Evolutionary conservation across 2,888 invertebrate genomes (phyloP).

Genomic region (Nebria brevicollis): DNA sequence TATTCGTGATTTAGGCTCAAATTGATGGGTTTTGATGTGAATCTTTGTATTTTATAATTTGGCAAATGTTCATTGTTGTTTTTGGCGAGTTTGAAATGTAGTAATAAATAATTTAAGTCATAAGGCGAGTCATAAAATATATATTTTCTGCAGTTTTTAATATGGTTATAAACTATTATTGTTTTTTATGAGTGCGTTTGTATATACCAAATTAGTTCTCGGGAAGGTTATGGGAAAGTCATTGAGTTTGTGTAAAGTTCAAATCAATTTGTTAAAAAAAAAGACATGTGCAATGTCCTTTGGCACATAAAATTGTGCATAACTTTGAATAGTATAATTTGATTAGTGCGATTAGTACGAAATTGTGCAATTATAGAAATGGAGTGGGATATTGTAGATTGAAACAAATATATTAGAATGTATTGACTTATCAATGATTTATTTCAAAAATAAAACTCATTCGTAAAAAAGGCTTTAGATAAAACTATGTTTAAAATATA

Average conservation of each 20-base stretch:
- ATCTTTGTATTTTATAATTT: no score
- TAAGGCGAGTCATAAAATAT: neutral
- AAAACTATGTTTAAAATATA: conserved; percentile 38
- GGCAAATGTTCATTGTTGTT: no score
- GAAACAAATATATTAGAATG: neutral
- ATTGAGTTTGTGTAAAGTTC: neutral
- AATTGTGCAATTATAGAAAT: neutral
- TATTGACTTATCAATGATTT: conserved; percentile 7
- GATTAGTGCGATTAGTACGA: neutral
- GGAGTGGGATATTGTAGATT: neutral
- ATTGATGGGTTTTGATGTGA: neutral
- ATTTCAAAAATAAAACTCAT: conserved; percentile 48
- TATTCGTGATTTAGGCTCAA: neutral
- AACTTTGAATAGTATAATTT: neutral
- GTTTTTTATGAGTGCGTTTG: neutral
- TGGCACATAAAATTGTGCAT: neutral
- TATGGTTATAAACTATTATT: neutral
- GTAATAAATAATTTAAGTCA: neutral
- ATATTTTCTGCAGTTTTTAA: neutral
- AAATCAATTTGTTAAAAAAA: neutral
- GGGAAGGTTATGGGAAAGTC: neutral
- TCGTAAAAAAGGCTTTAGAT: conserved; percentile 47
- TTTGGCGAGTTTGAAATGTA: neutral
- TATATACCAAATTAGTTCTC: neutral
- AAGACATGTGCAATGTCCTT: neutral